A percentile compares a stretch with the other conserved stretches of the same genome.
Conservation (phyloP, 2,113 vertebrate genomes). For the Scopus umbretta region DNA sequence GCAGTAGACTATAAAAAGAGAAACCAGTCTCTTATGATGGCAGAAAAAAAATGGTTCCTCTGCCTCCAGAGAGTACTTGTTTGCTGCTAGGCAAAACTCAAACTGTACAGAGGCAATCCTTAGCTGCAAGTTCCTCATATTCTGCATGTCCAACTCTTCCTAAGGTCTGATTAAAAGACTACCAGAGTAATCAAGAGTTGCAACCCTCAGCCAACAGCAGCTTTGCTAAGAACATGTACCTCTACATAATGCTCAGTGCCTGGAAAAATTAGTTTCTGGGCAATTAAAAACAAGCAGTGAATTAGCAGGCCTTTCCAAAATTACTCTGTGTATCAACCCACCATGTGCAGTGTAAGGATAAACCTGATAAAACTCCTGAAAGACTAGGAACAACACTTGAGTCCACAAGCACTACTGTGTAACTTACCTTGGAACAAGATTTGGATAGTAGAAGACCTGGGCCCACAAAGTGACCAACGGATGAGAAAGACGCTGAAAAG, state of each 20-base stretch:
- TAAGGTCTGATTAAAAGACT: background rate
- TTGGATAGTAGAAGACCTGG: background rate
- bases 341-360: background rate
- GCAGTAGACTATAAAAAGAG: background rate
- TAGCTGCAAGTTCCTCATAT: background rate
- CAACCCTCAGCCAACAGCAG: background rate
- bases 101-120: background rate
- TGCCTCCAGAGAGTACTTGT: background rate
- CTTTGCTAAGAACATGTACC: background rate
- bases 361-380: background rate
- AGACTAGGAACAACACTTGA: background rate
- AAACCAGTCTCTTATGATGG: background rate
- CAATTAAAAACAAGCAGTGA: background rate
- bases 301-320: background rate
- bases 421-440: background rate
- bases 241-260: background rate
- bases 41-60: background rate
- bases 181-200: background rate
- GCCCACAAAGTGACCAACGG: background rate
- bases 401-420: background rate
- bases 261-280: background rate
- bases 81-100: background rate
- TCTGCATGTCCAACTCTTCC: background rate
- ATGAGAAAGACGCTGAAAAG: background rate
- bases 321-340: background rate